phyloP scores from a whole-genome alignment of 2,797 vertebrate species.

The Cyclura pinguis region DNA sequence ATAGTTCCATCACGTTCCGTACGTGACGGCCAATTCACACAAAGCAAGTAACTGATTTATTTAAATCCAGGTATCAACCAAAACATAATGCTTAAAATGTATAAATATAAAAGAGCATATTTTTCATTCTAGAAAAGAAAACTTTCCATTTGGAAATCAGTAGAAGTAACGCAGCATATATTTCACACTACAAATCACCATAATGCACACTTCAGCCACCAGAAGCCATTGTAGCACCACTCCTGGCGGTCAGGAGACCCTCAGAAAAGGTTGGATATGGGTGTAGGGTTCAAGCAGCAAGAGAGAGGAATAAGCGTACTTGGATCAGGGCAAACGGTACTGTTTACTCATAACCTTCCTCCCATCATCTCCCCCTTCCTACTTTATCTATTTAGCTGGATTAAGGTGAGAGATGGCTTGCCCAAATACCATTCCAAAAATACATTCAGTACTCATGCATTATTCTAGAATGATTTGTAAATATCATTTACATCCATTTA shows the following conservation, averaged over 20 bases:
- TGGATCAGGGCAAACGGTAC: no score
- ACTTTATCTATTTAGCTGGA: neutral
- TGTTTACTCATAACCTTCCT: neutral
- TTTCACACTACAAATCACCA: neutral
- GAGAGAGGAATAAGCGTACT: neutral
- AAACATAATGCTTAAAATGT: neutral
- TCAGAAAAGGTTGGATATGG: neutral
- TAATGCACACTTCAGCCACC: no score
- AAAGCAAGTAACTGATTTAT: neutral
- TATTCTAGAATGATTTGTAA: neutral
- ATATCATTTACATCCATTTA: constrained; percentile 19
- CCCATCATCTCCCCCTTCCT: neutral
- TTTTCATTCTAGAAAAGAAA: constrained; percentile 8
- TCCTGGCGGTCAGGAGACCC: neutral
- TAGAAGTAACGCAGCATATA: neutral
- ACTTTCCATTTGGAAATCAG: neutral
- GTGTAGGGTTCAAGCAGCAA: neutral
- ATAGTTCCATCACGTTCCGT: neutral
- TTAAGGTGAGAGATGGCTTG: neutral
- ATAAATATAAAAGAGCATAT: neutral
- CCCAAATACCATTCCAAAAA: neutral
- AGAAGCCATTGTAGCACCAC: neutral
- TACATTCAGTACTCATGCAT: neutral
- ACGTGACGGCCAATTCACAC: neutral
- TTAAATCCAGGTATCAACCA: neutral